Percentiles rank a stretch among this genome's conserved stretches.
phyloP scores from a whole-genome alignment of 2,113 vertebrate species.

The Sisor rabdophorus region DNA sequence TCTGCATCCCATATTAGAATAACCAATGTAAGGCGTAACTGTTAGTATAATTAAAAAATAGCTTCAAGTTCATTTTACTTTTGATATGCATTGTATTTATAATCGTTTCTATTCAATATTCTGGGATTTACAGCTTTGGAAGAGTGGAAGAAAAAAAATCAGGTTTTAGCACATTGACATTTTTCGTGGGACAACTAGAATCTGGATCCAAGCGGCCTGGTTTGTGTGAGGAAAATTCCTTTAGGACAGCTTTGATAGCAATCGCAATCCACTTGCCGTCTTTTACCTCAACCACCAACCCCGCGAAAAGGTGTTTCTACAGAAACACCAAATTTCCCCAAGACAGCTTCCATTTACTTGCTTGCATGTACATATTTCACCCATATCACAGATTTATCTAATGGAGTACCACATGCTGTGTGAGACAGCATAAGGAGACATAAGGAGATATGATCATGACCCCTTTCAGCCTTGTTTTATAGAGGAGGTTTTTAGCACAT shows the following conservation, averaged over 20 bases:
- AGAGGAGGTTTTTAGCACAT: constrained; percentile 60
- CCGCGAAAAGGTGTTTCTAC: background rate
- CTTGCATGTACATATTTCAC: constrained; percentile 18
- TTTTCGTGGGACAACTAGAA: background rate
- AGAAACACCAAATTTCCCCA: constrained; percentile 1
- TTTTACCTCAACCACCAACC: background rate
- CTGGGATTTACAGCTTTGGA: background rate
- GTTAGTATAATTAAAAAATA: constrained; percentile 31
- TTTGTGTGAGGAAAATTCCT: background rate
- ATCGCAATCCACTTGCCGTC: background rate
- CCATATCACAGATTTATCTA: constrained; percentile 12
- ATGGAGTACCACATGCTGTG: background rate
- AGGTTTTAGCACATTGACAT: constrained; percentile 2
- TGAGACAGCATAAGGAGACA: too few species aligned
- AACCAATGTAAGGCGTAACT: constrained; percentile 43
- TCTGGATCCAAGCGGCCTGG: background rate
- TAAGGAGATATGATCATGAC: constrained; percentile 30
- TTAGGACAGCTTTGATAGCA: background rate
- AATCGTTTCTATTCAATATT: constrained; percentile 7
- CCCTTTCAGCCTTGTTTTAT: constrained; percentile 60
- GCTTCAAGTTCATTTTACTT: constrained; percentile 33
- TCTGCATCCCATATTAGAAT: constrained; percentile 44
- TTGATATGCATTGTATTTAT: constrained; percentile 35
- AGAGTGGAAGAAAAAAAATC: background rate
- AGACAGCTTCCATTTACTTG: constrained; percentile 21